phyloP scores from a whole-genome alignment of 2,797 vertebrate species.

The Cetoscarus ocellatus region DNA sequence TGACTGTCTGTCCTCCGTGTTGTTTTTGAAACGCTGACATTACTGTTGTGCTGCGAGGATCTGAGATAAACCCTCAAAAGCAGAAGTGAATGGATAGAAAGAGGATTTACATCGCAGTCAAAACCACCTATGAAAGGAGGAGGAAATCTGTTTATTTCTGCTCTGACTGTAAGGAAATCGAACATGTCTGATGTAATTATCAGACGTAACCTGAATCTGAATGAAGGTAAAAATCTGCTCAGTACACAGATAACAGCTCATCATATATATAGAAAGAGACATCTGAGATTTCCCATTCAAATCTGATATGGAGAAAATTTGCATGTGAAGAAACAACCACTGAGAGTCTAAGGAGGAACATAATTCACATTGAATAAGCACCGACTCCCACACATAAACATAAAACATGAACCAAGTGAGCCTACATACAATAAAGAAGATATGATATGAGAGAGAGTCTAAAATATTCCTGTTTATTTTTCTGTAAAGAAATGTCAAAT shows the following conservation, averaged over 20 bases:
- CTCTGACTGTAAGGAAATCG: not conserved
- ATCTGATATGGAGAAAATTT: too few relatives aligned
- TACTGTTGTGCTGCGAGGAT: slow-evolving; percentile 7
- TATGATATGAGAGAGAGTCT: too few relatives aligned
- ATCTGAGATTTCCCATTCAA: too few relatives aligned
- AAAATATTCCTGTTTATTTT: too few relatives aligned
- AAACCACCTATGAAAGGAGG: not conserved
- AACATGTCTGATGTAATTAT: not conserved
- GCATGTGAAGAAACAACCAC: too few relatives aligned
- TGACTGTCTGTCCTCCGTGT: not conserved
- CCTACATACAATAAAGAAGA: too few relatives aligned
- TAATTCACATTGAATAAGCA: too few relatives aligned
- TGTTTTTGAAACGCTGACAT: slow-evolving; percentile 11
- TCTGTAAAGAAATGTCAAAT: too few relatives aligned
- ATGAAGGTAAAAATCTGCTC: not conserved
- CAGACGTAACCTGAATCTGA: not conserved
- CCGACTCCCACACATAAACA: too few relatives aligned
- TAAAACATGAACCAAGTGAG: too few relatives aligned
- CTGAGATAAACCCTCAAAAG: slow-evolving; percentile 31
- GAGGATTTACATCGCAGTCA: slow-evolving; percentile 15
- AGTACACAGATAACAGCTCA: slow-evolving; percentile 1
- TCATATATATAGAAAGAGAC: not conserved
- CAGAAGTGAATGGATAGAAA: slow-evolving; percentile 1
- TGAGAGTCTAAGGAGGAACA: too few relatives aligned
- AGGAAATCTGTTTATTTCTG: slow-evolving; percentile 9